Conservation (phyloP, 2,888 invertebrate species). For the Polyommatus iphigenia region DNA sequence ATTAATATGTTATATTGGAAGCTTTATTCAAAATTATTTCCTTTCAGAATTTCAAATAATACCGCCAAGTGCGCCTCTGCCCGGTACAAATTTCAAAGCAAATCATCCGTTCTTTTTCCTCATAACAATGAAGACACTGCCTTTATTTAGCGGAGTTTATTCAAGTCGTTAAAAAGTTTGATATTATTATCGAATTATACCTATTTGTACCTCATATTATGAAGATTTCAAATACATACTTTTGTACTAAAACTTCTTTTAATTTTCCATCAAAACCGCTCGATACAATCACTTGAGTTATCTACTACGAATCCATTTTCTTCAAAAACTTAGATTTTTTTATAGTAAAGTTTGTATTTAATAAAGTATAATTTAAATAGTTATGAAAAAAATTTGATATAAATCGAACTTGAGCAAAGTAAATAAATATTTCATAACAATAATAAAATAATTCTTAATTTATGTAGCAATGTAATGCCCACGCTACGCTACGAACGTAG, state of each 20-base stretch:
- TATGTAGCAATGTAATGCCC: no score
- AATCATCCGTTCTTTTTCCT: conserved; percentile 35
- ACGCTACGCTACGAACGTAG: no score
- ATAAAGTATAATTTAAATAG: no score
- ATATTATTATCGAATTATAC: not conserved
- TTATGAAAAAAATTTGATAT: no score
- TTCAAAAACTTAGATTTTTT: no score
- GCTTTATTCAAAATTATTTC: not conserved
- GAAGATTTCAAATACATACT: not conserved
- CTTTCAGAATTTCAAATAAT: conserved; percentile 6
- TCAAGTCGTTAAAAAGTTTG: not conserved
- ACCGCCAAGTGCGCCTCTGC: not conserved
- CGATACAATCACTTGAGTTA: no score
- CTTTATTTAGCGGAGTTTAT: conserved; percentile 33
- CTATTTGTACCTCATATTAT: not conserved
- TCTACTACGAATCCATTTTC: no score
- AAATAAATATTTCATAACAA: no score
- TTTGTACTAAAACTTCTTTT: not conserved
- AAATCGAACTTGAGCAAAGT: no score
- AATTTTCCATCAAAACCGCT: not conserved
- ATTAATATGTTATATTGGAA: not conserved
- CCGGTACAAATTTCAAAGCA: conserved; percentile 26
- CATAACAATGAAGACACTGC: conserved; percentile 26
- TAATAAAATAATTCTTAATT: no score
- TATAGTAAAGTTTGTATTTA: no score